phyloP scores from a whole-genome alignment of 2,888 invertebrate genomes.

The Diabrotica balteata region DNA sequence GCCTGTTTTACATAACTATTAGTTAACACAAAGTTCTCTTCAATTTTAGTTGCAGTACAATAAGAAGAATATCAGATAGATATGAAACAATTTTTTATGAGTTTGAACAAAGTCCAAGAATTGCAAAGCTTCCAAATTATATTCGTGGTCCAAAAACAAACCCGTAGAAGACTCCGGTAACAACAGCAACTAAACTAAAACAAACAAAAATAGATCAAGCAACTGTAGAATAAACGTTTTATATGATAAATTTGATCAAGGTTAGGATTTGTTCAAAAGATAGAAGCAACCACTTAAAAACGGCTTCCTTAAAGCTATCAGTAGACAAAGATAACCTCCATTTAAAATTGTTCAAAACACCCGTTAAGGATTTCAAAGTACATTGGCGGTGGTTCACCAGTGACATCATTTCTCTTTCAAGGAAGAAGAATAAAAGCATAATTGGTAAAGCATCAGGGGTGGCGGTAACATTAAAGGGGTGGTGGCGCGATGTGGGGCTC shows the following conservation, averaged over 20 bases:
- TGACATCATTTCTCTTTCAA: conserved; percentile 26
- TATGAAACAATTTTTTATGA: conserved; percentile 37
- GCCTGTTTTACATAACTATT: background rate
- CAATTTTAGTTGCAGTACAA: conserved; percentile 14
- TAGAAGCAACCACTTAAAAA: conserved; percentile 40
- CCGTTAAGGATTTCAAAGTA: conserved; percentile 35
- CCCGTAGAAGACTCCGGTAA: conserved; percentile 33
- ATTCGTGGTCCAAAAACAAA: conserved; percentile 33
- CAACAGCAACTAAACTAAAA: background rate
- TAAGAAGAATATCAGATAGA: background rate
- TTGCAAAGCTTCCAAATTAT: conserved; percentile 21
- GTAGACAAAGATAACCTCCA: conserved; percentile 39
- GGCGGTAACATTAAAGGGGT: conserved; percentile 61
- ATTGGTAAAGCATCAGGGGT: conserved; percentile 56
- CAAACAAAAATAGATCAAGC: background rate
- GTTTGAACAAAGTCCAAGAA: conserved; percentile 20
- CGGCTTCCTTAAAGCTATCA: conserved; percentile 46
- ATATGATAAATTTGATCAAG: conserved; percentile 18
- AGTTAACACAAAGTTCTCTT: conserved; percentile 2
- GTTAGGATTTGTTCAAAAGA: conserved; percentile 2
- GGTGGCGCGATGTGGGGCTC: conserved; percentile 63
- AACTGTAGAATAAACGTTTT: background rate
- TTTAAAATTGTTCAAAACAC: conserved; percentile 41
- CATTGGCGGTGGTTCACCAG: conserved; percentile 34
- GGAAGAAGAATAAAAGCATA: conserved; percentile 46